phyloP scores from a whole-genome alignment of 35 echinoderm and acorn worm species.

The Diadema setosum region DNA sequence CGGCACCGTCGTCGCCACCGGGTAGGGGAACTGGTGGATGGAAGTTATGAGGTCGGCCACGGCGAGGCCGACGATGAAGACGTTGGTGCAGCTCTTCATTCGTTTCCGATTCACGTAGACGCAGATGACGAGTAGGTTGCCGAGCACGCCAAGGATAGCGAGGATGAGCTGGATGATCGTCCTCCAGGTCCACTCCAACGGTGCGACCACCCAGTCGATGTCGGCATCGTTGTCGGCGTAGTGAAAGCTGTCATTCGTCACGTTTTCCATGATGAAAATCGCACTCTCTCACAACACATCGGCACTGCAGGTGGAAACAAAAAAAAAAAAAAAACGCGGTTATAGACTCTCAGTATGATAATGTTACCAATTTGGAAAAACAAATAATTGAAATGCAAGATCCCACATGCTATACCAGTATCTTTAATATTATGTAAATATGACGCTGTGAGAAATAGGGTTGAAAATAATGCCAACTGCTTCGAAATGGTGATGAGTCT shows the following conservation, averaged over 20 bases:
- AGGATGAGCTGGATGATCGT: conserved; percentile 41
- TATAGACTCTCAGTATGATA: too few species aligned
- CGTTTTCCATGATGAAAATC: too few species aligned
- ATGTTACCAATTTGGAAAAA: too few species aligned
- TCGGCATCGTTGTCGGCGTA: not conserved
- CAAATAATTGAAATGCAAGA: too few species aligned
- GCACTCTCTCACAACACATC: too few species aligned
- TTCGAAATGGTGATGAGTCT: too few species aligned
- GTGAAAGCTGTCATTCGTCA: not conserved
- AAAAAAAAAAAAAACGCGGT: too few species aligned
- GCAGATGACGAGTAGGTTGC: conserved; percentile 71
- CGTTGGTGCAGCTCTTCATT: conserved; percentile 68
- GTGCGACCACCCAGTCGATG: not conserved
- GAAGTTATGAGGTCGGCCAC: conserved; percentile 80
- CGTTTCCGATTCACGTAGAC: conserved; percentile 57
- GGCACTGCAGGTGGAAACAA: too few species aligned
- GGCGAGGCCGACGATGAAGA: conserved; percentile 72
- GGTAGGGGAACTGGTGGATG: conserved; percentile 56
- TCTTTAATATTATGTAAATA: too few species aligned
- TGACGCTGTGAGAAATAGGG: too few species aligned
- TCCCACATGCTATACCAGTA: too few species aligned
- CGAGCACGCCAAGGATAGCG: conserved; percentile 61
- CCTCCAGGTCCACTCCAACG: conserved; percentile 40
- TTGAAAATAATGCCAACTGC: too few species aligned
- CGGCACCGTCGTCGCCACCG: not conserved